These are phyloP conservation scores for Cryptosula pallasiana DNA, from an alignment of 2,888 invertebrate genomes.

Conservation along the genomic window DNA sequence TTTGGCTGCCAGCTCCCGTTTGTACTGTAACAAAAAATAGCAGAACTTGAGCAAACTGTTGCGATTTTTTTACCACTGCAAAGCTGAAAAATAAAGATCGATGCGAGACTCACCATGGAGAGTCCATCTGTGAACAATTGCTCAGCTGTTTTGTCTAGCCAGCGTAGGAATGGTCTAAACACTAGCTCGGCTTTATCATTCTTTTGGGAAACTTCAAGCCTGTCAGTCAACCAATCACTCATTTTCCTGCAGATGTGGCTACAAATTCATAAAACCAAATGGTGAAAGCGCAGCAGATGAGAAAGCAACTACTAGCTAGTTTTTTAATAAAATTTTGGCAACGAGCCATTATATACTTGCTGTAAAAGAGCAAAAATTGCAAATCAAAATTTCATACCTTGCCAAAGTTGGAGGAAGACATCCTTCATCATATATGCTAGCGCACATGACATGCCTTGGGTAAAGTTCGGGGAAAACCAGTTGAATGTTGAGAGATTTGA, in stretches of 20 bases:
- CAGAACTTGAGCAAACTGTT: not conserved
- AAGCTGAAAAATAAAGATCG: not conserved
- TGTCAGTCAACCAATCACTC: slow-evolving; percentile 27
- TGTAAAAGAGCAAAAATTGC: no score
- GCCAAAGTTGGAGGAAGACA: not conserved
- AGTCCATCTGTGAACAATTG: slow-evolving; percentile 50
- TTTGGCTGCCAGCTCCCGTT: slow-evolving; percentile 43
- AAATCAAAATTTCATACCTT: not conserved
- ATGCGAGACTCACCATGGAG: slow-evolving; percentile 40
- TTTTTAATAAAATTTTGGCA: no score
- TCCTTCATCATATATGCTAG: not conserved
- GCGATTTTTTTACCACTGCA: not conserved
- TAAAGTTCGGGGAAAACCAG: slow-evolving; percentile 38
- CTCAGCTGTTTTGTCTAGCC: slow-evolving; percentile 51
- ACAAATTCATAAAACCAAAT: not conserved
- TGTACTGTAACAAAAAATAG: slow-evolving; percentile 28
- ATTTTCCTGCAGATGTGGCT: slow-evolving; percentile 27
- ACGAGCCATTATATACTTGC: no score
- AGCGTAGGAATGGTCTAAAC: slow-evolving; percentile 49
- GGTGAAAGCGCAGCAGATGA: no score
- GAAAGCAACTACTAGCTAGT: no score
- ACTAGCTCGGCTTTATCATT: slow-evolving; percentile 35
- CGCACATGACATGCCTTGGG: slow-evolving; percentile 30
- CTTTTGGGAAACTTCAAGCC: slow-evolving; percentile 22
- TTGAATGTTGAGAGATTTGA: slow-evolving; percentile 36